Base-by-base conservation (phyloP, 2,113 vertebrate species). In the Pterocles burchelli region DNA sequence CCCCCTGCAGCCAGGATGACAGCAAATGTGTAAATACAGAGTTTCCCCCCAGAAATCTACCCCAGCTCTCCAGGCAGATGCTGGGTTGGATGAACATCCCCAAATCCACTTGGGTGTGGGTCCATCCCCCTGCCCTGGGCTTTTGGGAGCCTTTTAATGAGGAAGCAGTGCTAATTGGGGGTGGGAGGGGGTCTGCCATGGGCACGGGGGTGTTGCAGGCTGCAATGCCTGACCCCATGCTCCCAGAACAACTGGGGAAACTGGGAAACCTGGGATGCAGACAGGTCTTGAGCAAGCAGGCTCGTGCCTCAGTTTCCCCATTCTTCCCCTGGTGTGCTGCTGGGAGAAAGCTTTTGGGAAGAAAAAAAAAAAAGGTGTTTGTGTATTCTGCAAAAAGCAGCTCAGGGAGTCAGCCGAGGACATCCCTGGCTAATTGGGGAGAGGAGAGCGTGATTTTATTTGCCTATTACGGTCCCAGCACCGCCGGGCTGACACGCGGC, bases 341-440 rank as follows among this genome's bases (percentile, higher is more conserved):
- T 0, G 16, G 33, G 75, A 58, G 36, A 70, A 66, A 12, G 13
- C 13, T 12, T 51, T 43, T 28, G 8, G 7, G 8, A 19, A 6
- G 6, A 26, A 43, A 19, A 8, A 25, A 21, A 38, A 36, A 36
- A 33, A 59, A 45, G 22, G 11, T 33, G 59, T 72, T 65, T 65
- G 76, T 73, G 79, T 38, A 45, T 80, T 75, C 83, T 43, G 46
- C 29, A 49, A 84, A 61, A 83, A 57, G 68, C 14, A 54, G 61
- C 73, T 66, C 93, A 13, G 38, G 68, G 89, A 92, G 95, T 92
- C 91, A 89, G 80, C 80, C 14, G 80, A 96, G 96, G 96, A 96
- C 95, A 94, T 43, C 1, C 43, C 51, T 0, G 0, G 85, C 24
- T 85, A 57, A 68, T 8, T 71, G 26, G 46, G 26, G 58, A 63